These are phyloP conservation scores for Macropus fuliginosus DNA, from an alignment of 2,797 vertebrate genomes.

Conservation along the genomic window DNA sequence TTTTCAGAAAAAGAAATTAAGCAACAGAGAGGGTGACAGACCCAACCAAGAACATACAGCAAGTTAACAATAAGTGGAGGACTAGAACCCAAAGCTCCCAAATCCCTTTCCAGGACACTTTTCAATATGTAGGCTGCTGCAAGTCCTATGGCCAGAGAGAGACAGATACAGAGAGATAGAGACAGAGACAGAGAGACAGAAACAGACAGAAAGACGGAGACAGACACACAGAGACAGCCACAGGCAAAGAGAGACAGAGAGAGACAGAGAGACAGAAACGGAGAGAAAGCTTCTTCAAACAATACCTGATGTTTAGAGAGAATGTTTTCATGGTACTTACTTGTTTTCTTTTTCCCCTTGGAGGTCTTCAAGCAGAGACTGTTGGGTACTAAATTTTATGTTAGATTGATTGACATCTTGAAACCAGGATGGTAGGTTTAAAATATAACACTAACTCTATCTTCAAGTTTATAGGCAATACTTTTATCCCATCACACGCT, in stretches of 20 bases:
- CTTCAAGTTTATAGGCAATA: slow-evolving; percentile 36
- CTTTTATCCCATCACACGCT: slow-evolving; percentile 16
- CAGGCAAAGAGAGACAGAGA: too few species aligned
- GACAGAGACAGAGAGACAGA: too few species aligned
- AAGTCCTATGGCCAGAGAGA: not conserved
- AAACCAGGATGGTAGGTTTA: slow-evolving; percentile 22
- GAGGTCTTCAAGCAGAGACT: too few species aligned
- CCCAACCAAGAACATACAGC: not conserved
- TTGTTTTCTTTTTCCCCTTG: not conserved
- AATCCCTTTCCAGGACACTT: not conserved
- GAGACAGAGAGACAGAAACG: too few species aligned
- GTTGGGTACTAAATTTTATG: not conserved
- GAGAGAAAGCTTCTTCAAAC: too few species aligned
- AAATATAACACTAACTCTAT: slow-evolving; percentile 8
- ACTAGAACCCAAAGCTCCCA: not conserved
- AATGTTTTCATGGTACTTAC: not conserved
- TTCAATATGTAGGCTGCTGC: not conserved
- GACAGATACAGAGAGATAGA: too few species aligned
- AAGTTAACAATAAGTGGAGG: not conserved
- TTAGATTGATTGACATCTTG: not conserved
- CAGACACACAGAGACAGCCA: too few species aligned
- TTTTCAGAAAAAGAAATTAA: not conserved
- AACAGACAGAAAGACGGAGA: too few species aligned
- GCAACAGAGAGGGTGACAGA: not conserved
- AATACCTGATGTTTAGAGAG: not conserved